Conservation (phyloP, 1,140 invertebrate genomes). For the Nephotettix cincticeps region DNA sequence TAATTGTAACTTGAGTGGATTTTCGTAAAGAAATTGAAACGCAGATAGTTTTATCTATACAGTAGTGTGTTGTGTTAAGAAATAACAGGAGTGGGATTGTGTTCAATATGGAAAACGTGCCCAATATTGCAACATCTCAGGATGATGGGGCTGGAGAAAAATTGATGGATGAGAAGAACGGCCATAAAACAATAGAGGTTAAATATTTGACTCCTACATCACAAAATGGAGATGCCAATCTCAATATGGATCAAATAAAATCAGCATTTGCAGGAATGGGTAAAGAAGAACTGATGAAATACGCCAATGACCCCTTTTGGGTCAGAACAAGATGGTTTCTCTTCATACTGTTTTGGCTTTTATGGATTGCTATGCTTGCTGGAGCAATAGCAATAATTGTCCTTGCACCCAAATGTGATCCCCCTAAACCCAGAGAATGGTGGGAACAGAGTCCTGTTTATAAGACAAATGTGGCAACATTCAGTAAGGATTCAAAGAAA, state of each 20-base stretch:
- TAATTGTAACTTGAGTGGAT: too few relatives aligned
- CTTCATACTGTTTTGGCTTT: slow-evolving; percentile 81
- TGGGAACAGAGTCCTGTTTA: slow-evolving; percentile 65
- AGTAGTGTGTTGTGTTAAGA: too few relatives aligned
- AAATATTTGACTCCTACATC: slow-evolving; percentile 68
- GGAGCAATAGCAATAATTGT: slow-evolving; percentile 83
- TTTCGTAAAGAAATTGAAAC: too few relatives aligned
- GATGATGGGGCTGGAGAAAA: slow-evolving; percentile 34
- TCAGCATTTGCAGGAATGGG: slow-evolving; percentile 74
- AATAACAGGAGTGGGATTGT: too few relatives aligned
- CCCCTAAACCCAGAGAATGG: slow-evolving; percentile 65
- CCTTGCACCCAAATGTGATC: slow-evolving; percentile 76
- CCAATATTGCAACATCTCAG: slow-evolving; percentile 13
- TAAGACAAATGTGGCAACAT: slow-evolving; percentile 50
- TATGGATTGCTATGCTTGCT: slow-evolving; percentile 83
- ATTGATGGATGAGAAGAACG: slow-evolving; percentile 31
- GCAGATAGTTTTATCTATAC: too few relatives aligned
- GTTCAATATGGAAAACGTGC: slow-evolving; percentile 7
- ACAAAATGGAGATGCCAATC: slow-evolving; percentile 83
- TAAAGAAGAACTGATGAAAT: slow-evolving; percentile 91
- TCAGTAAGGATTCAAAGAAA: not conserved
- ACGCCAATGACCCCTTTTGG: slow-evolving; percentile 91
- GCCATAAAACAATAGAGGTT: slow-evolving; percentile 47
- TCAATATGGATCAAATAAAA: slow-evolving; percentile 70
- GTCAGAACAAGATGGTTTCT: slow-evolving; percentile 78